phyloP scores from a whole-genome alignment of 2,113 vertebrate genomes.

The Nothobranchius furzeri region DNA sequence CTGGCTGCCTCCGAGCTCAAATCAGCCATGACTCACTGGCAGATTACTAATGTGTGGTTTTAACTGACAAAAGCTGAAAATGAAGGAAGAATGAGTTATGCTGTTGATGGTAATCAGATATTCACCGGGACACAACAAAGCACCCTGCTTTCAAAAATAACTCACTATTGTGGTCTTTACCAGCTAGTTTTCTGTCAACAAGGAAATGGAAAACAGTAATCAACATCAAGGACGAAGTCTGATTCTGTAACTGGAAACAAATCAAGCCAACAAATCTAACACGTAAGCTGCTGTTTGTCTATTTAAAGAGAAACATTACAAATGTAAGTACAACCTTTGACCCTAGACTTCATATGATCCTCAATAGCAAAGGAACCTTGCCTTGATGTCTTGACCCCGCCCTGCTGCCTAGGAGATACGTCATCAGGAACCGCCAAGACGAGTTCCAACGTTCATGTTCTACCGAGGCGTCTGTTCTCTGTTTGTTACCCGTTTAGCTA shows the following conservation, averaged over 20 bases:
- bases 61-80: conserved; percentile 30
- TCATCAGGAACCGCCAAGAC: no score
- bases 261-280: not conserved
- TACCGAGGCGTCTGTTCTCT: no score
- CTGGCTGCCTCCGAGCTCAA: conserved; percentile 24
- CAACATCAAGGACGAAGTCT: conserved; percentile 3
- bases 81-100: conserved; percentile 14
- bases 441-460: no score
- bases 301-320: not conserved
- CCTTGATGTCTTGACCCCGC: no score
- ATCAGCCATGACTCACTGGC: conserved; percentile 43
- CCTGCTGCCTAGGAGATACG: no score
- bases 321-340: no score
- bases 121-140: not conserved
- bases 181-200: not conserved
- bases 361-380: no score
- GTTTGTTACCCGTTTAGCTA: no score
- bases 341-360: no score
- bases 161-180: not conserved
- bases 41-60: conserved; percentile 24
- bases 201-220: conserved; percentile 9
- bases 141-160: conserved; percentile 5
- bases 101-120: not conserved
- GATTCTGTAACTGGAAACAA: not conserved
- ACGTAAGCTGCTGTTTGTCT: not conserved